phyloP scores from a whole-genome alignment of 2,888 invertebrate genomes.

The Pterostichus madidus region DNA sequence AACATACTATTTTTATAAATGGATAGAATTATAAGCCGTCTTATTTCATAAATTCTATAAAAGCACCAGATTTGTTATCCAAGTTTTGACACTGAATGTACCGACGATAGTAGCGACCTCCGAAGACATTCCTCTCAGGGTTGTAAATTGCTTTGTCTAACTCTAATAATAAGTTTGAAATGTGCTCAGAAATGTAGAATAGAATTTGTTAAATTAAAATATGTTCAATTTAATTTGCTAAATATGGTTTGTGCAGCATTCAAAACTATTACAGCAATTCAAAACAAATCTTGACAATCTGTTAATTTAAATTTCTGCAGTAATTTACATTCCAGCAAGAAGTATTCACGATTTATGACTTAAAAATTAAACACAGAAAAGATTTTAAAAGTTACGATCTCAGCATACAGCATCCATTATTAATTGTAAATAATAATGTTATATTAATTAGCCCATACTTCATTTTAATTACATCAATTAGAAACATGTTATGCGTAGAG shows the following conservation, averaged over 20 bases:
- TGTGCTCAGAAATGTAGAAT: too few relatives aligned
- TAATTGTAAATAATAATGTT: slow-evolving; percentile 35
- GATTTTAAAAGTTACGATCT: not conserved
- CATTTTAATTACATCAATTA: slow-evolving; percentile 45
- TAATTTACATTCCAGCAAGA: slow-evolving; percentile 32
- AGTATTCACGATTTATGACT: not conserved
- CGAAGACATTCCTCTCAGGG: too few relatives aligned
- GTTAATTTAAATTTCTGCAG: not conserved
- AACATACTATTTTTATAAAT: too few relatives aligned
- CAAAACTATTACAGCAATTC: slow-evolving; percentile 4
- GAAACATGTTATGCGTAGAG: slow-evolving; percentile 11
- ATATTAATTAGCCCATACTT: slow-evolving; percentile 45
- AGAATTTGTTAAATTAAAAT: too few relatives aligned
- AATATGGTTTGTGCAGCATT: not conserved
- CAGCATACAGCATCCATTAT: slow-evolving; percentile 14
- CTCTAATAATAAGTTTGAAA: too few relatives aligned
- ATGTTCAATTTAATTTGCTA: too few relatives aligned
- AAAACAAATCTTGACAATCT: slow-evolving; percentile 3
- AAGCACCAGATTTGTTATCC: too few relatives aligned
- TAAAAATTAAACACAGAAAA: slow-evolving; percentile 26
- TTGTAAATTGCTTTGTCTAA: too few relatives aligned
- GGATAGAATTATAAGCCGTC: too few relatives aligned
- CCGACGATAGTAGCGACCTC: too few relatives aligned
- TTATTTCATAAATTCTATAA: too few relatives aligned
- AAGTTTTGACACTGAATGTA: too few relatives aligned